Evolutionary conservation across 2,888 invertebrate genomes (phyloP).

Genomic region (Digitonthophagus gazella): DNA sequence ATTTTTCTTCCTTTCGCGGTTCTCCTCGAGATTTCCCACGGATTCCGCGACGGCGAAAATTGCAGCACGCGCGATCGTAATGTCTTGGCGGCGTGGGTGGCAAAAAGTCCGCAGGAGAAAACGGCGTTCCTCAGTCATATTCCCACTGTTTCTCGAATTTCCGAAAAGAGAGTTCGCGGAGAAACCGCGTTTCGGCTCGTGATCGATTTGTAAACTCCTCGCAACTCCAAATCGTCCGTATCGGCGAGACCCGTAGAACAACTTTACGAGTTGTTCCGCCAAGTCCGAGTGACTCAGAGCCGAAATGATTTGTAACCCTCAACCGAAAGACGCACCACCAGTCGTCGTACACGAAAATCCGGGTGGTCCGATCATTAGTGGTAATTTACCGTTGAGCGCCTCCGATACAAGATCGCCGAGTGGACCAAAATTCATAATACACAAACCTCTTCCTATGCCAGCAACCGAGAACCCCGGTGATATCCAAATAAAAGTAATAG

Average conservation of each 20-base stretch:
- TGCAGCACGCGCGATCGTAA: neutral
- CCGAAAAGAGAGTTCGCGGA: neutral
- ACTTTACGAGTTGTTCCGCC: neutral
- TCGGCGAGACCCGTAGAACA: neutral
- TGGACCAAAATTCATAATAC: neutral
- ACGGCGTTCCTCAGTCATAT: neutral
- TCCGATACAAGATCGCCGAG: neutral
- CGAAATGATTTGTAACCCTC: neutral
- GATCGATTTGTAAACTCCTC: neutral
- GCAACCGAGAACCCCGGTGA: neutral
- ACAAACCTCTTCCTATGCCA: neutral
- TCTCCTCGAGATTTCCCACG: neutral
- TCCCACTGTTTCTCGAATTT: neutral
- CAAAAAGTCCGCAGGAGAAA: neutral
- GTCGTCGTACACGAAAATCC: constrained; percentile 29
- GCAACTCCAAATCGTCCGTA: no score
- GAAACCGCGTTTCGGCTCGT: neutral
- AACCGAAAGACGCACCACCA: neutral
- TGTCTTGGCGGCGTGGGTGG: neutral
- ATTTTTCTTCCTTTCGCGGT: neutral
- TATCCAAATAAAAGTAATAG: neutral
- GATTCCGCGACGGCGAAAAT: neutral
- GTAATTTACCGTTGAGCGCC: constrained; percentile 35
- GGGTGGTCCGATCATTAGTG: constrained; percentile 40
- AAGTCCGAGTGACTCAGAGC: neutral